Evolutionary conservation across 2,888 invertebrate genomes (phyloP).

Genomic region (Agrilus cyanescens): DNA sequence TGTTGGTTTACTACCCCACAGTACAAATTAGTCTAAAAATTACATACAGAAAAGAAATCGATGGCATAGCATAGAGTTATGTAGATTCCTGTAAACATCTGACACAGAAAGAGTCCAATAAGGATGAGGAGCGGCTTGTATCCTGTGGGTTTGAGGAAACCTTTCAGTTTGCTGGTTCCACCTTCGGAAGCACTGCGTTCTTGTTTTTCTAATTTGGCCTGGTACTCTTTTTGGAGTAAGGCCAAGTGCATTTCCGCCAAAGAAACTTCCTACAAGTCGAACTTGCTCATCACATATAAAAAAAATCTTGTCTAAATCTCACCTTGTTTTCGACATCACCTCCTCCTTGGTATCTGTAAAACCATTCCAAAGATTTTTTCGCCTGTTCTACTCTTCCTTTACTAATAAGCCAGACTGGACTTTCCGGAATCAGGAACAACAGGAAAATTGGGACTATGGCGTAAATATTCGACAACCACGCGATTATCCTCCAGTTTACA

Average conservation of each 20-base stretch:
- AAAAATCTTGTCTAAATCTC: slow-evolving; percentile 7
- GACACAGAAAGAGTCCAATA: slow-evolving; percentile 42
- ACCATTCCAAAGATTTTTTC: slow-evolving; percentile 38
- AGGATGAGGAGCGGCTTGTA: slow-evolving; percentile 46
- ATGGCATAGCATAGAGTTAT: slow-evolving; percentile 48
- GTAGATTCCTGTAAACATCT: slow-evolving; percentile 48
- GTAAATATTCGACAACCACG: slow-evolving; percentile 41
- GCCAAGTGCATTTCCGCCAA: slow-evolving; percentile 39
- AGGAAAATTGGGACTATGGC: slow-evolving; percentile 37
- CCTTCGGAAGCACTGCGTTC: slow-evolving; percentile 28
- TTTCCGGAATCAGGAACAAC: slow-evolving; percentile 41
- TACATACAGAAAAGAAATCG: slow-evolving; percentile 41
- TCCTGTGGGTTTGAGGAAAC: slow-evolving; percentile 43
- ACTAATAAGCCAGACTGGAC: slow-evolving; percentile 45
- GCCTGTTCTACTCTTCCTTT: slow-evolving; percentile 42
- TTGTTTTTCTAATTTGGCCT: slow-evolving; percentile 32
- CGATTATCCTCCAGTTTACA: slow-evolving; percentile 40
- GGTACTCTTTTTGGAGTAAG: slow-evolving; percentile 41
- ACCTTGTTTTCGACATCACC: slow-evolving; percentile 28
- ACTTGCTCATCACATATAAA: not conserved
- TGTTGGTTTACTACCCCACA: slow-evolving; percentile 8
- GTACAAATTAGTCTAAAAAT: not conserved
- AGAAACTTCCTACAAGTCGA: slow-evolving; percentile 28
- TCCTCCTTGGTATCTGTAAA: slow-evolving; percentile 33
- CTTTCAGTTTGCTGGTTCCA: slow-evolving; percentile 27